These are phyloP conservation scores for Zapornia atra DNA, from an alignment of 2,113 vertebrate genomes.

Conservation along the genomic window DNA sequence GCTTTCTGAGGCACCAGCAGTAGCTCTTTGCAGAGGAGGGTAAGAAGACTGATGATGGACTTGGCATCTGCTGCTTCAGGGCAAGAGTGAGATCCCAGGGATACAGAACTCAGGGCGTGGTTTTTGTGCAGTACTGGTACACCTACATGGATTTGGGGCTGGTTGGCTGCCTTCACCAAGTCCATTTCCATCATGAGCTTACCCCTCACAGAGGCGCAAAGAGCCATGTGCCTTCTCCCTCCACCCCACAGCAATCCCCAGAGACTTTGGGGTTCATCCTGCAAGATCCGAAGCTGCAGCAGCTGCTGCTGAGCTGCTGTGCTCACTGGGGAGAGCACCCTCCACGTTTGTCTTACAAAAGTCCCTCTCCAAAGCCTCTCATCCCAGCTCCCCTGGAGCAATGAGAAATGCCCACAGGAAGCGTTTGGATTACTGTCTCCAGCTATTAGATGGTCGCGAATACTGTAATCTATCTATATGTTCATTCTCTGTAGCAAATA, in stretches of 20 bases:
- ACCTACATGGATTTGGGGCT: not conserved
- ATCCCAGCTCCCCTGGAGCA: not conserved
- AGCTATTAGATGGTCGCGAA: slow-evolving; percentile 20
- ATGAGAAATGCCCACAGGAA: not conserved
- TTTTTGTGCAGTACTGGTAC: not conserved
- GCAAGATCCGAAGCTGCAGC: not conserved
- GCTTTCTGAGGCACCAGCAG: not conserved
- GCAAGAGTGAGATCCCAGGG: not conserved
- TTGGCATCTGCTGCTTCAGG: rapidly evolving
- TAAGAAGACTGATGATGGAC: not conserved
- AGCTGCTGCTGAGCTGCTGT: rapidly evolving
- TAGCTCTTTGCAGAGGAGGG: not conserved
- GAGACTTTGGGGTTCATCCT: rapidly evolving
- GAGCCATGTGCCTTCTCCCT: not conserved
- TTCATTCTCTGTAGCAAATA: slow-evolving; percentile 61
- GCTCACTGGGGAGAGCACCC: not conserved
- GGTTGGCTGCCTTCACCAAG: not conserved
- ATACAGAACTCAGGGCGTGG: not conserved
- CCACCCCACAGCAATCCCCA: not conserved
- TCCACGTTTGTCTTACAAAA: not conserved
- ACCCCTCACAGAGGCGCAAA: not conserved
- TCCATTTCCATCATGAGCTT: not conserved
- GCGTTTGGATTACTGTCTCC: not conserved
- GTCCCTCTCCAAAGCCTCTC: not conserved
- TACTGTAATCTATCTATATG: slow-evolving; percentile 23